These are phyloP conservation scores for Plectrocnemia conspersa DNA, from an alignment of 1,140 invertebrate species.

Conservation along the genomic window DNA sequence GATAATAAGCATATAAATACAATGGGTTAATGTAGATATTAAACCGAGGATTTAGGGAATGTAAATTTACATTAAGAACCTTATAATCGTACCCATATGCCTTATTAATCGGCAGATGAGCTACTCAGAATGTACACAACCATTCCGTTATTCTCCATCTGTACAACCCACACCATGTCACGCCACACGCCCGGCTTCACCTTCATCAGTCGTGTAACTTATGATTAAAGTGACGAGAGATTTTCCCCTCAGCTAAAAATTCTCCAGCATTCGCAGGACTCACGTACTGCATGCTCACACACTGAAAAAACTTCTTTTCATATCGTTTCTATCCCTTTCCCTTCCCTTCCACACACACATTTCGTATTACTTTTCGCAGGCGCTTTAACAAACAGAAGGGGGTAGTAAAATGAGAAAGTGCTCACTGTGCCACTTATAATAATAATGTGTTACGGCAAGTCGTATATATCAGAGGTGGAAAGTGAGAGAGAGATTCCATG, in stretches of 20 bases:
- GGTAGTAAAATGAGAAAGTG: slow-evolving; percentile 29
- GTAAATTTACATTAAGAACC: too few relatives aligned
- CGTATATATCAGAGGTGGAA: slow-evolving; percentile 22
- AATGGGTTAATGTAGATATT: too few relatives aligned
- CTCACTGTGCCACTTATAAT: slow-evolving; percentile 30
- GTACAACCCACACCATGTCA: too few relatives aligned
- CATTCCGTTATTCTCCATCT: too few relatives aligned
- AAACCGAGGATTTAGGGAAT: too few relatives aligned
- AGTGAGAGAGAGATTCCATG: not conserved
- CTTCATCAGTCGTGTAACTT: too few relatives aligned
- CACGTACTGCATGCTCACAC: slow-evolving; percentile 4
- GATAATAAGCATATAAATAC: too few relatives aligned
- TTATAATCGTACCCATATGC: too few relatives aligned
- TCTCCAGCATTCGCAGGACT: not conserved
- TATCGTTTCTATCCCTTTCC: slow-evolving; percentile 15
- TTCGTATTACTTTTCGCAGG: slow-evolving; percentile 14
- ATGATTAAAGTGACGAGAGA: slow-evolving; percentile 29
- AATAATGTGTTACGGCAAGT: slow-evolving; percentile 30
- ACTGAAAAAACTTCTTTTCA: slow-evolving; percentile 24
- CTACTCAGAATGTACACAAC: too few relatives aligned
- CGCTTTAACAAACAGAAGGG: slow-evolving; percentile 25
- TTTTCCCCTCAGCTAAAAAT: slow-evolving; percentile 3
- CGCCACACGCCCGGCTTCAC: too few relatives aligned
- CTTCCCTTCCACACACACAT: too few relatives aligned
- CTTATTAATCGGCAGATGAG: too few relatives aligned